Conservation (phyloP, 2,113 vertebrate genomes). For the Promerops cafer region DNA sequence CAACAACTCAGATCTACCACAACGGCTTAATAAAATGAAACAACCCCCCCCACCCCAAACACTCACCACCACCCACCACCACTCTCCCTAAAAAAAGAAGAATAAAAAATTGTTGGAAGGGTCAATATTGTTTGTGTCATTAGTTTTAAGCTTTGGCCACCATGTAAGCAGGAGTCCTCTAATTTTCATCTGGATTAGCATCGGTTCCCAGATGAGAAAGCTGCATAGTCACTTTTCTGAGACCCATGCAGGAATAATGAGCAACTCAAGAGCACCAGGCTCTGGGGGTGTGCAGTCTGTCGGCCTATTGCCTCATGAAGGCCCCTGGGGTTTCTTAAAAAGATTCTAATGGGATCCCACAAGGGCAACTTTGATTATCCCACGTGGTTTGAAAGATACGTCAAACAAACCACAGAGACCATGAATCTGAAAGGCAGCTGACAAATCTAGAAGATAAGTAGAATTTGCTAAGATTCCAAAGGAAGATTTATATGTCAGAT, state of each 20-base stretch:
- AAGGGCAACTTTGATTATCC: neutral
- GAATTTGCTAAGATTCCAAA: neutral
- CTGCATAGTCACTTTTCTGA: neutral
- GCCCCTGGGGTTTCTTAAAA: neutral
- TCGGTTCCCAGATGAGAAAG: neutral
- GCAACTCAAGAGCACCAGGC: neutral
- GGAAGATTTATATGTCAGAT: conserved; percentile 17
- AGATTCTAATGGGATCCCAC: neutral
- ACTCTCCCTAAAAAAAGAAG: accelerated
- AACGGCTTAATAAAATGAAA: neutral
- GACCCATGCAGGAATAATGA: neutral
- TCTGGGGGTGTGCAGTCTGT: neutral
- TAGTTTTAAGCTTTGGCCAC: neutral
- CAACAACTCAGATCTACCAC: neutral
- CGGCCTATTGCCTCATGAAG: neutral
- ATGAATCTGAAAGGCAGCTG: conserved; percentile 14
- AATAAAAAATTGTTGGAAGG: neutral
- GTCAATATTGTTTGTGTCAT: neutral
- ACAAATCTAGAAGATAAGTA: neutral
- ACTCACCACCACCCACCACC: neutral
- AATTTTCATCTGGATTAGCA: neutral
- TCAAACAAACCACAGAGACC: neutral
- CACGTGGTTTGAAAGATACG: neutral
- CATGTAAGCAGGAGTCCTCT: neutral
- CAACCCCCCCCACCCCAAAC: no score